Percentiles rank a stretch among this genome's conserved stretches.
Evolutionary conservation across 2,888 invertebrate genomes (phyloP).

Genomic region (Pachymerium ferrugineum): DNA sequence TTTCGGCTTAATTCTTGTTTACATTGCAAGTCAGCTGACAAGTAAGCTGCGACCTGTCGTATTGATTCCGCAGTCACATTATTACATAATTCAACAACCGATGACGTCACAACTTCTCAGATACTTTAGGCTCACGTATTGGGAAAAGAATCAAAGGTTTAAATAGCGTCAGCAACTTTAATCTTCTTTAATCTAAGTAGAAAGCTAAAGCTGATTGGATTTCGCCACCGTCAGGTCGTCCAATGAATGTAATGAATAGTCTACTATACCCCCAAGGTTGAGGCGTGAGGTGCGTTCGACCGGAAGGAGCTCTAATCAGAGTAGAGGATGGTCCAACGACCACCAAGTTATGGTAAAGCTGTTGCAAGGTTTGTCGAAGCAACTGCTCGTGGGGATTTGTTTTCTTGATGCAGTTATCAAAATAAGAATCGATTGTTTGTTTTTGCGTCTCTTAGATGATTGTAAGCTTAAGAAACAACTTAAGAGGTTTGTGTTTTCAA

Average conservation of each 20-base stretch:
- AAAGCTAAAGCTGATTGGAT: conserved; percentile 25
- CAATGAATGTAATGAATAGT: conserved; percentile 24
- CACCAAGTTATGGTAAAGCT: background rate
- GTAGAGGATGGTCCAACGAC: conserved; percentile 1
- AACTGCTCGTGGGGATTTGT: no score
- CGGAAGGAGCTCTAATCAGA: conserved; percentile 19
- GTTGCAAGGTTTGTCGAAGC: no score
- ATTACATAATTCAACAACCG: conserved; percentile 2
- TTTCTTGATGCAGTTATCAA: background rate
- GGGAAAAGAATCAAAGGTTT: background rate
- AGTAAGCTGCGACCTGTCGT: background rate
- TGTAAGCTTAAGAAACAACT: no score
- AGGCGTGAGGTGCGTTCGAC: background rate
- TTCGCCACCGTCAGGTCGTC: conserved; percentile 3
- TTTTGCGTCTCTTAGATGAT: no score
- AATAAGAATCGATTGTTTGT: no score
- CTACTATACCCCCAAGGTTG: background rate
- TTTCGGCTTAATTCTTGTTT: background rate
- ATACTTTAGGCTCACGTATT: background rate
- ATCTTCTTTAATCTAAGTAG: conserved; percentile 11
- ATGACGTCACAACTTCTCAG: background rate
- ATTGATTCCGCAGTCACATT: background rate
- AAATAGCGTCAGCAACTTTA: background rate
- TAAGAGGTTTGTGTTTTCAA: no score
- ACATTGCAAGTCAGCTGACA: conserved; percentile 11